phyloP scores from a whole-genome alignment of 2,888 invertebrate genomes.

The Fragum fragum region DNA sequence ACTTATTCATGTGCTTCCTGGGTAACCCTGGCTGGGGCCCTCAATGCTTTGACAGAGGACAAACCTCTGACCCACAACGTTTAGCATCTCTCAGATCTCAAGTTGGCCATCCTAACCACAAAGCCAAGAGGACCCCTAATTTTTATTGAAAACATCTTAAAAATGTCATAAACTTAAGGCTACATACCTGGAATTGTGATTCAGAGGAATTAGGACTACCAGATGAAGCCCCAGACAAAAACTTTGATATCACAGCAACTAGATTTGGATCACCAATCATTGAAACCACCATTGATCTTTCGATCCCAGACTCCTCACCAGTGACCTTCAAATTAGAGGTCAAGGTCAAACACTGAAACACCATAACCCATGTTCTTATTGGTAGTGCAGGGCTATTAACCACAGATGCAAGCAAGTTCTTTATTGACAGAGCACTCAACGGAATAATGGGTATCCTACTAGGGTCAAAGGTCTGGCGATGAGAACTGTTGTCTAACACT shows the following conservation, averaged over 20 bases:
- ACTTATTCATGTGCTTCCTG: no score
- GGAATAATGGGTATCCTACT: constrained; percentile 89
- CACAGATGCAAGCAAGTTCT: constrained; percentile 90
- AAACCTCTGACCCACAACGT: no score
- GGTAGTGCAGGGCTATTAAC: constrained; percentile 91
- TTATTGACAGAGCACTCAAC: constrained; percentile 89
- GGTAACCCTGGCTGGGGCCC: no score
- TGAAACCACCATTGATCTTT: constrained; percentile 79
- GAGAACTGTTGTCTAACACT: constrained; percentile 76
- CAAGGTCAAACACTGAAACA: constrained; percentile 92
- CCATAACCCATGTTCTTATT: constrained; percentile 93
- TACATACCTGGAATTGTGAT: constrained; percentile 47
- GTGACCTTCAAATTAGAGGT: constrained; percentile 89
- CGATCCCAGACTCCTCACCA: constrained; percentile 52
- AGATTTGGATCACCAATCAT: constrained; percentile 83
- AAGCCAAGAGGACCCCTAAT: no score
- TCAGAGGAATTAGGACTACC: constrained; percentile 67
- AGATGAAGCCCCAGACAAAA: constrained; percentile 81
- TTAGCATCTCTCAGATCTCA: no score
- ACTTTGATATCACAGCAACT: constrained; percentile 81
- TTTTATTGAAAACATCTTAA: no score
- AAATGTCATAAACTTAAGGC: no score
- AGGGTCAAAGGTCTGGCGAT: constrained; percentile 77
- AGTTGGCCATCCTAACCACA: no score
- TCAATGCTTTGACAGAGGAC: no score